Conservation (phyloP, 1,140 invertebrate genomes). For the Hydropsyche tenuis region DNA sequence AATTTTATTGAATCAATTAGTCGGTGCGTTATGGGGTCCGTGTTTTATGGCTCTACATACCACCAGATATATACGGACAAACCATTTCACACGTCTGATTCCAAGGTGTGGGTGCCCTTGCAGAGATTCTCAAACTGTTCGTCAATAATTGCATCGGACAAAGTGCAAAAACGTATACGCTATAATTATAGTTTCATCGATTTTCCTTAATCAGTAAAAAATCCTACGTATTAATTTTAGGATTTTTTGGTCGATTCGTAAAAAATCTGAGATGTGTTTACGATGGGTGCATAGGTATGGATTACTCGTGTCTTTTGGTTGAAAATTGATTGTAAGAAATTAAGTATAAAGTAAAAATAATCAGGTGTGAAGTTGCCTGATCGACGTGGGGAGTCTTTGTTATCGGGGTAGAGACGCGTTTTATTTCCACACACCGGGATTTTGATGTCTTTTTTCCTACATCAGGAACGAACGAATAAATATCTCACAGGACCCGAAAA, state of each 20-base stretch:
- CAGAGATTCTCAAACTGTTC: conserved; percentile 20
- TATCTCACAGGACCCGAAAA: conserved; percentile 29
- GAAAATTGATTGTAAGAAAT: conserved; percentile 6
- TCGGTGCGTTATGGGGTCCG: conserved; percentile 14
- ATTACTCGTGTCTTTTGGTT: neutral
- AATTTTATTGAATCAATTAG: conserved; percentile 41
- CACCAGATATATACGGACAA: conserved; percentile 23
- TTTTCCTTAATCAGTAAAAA: too few relatives aligned
- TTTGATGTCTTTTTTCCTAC: conserved; percentile 38
- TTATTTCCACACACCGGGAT: conserved; percentile 31
- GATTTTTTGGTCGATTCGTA: neutral
- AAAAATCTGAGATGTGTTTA: neutral
- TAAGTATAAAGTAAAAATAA: conserved; percentile 23
- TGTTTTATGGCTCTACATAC: conserved; percentile 29
- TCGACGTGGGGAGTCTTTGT: conserved; percentile 37
- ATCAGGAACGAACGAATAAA: conserved; percentile 28
- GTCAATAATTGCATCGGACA: neutral
- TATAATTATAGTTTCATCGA: too few relatives aligned
- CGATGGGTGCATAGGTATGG: neutral
- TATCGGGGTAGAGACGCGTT: conserved; percentile 24
- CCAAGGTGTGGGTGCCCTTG: neutral
- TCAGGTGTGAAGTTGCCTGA: conserved; percentile 21
- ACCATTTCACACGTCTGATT: conserved; percentile 30
- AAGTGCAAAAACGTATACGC: too few relatives aligned
- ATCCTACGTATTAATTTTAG: too few relatives aligned